Evolutionary conservation across 2,797 vertebrate genomes (phyloP).

Genomic region (Enteromius afrohamiltoni): DNA sequence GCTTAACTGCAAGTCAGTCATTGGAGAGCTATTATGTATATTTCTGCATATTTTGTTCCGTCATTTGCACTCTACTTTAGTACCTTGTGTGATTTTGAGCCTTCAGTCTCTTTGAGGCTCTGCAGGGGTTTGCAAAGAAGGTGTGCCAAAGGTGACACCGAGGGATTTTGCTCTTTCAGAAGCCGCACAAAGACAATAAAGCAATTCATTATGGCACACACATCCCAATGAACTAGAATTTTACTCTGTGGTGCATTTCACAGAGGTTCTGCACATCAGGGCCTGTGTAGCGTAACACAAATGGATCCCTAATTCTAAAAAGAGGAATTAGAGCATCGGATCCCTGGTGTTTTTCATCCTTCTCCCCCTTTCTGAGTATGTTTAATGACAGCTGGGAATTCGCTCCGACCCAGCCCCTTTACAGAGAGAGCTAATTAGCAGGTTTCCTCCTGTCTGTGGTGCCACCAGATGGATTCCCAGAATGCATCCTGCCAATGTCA

Average conservation of each 20-base stretch:
- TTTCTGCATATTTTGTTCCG: constrained; percentile 55
- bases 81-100: constrained; percentile 17
- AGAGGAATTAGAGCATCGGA: constrained; percentile 70
- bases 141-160: constrained; percentile 49
- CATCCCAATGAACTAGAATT: constrained; percentile 51
- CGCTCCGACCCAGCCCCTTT: constrained; percentile 68
- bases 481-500: constrained; percentile 65
- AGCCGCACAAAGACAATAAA: constrained; percentile 55
- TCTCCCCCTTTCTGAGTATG: constrained; percentile 66
- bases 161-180: constrained; percentile 59
- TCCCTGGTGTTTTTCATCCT: constrained; percentile 62
- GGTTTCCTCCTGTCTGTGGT: constrained; percentile 73
- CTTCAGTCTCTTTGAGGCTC: constrained; percentile 32
- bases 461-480: constrained; percentile 71
- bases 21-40: constrained; percentile 64
- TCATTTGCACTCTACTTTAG: constrained; percentile 20
- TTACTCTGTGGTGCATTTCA: constrained; percentile 53
- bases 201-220: constrained; percentile 44
- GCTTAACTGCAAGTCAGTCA: constrained; percentile 72
- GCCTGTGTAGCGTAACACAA: constrained; percentile 45
- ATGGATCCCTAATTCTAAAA: constrained; percentile 62
- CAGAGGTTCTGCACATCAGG: constrained; percentile 31
- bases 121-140: constrained; percentile 25
- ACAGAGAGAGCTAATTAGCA: constrained; percentile 79
- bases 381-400: constrained; percentile 76